Percentiles rank a stretch among this genome's conserved stretches.
These are phyloP conservation scores for Butorides virescens DNA, from an alignment of 2,113 vertebrate species.

Conservation along the genomic window DNA sequence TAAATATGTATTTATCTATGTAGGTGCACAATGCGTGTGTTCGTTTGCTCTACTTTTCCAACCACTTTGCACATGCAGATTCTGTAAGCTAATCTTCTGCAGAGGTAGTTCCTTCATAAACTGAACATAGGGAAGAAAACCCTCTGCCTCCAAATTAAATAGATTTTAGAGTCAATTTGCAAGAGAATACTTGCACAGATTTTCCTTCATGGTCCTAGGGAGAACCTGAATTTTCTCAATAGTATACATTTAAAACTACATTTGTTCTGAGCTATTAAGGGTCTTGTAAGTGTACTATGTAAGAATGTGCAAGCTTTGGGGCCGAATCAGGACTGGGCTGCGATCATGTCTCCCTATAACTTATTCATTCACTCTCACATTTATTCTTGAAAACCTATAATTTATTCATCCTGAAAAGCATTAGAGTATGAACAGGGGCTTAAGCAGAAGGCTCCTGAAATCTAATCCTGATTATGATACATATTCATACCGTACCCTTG, in stretches of 20 bases:
- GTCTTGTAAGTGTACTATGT: background rate
- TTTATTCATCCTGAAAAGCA: slow-evolving; percentile 43
- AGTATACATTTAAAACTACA: background rate
- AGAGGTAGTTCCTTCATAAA: background rate
- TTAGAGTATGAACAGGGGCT: background rate
- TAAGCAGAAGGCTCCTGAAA: background rate
- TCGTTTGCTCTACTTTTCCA: background rate
- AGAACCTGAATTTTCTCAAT: background rate
- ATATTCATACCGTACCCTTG: background rate
- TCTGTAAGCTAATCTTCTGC: background rate
- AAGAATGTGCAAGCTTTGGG: background rate
- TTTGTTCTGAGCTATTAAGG: background rate
- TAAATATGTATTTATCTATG: background rate
- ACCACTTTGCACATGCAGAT: background rate
- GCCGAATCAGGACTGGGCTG: background rate
- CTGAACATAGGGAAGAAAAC: background rate
- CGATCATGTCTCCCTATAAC: background rate
- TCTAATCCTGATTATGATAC: background rate
- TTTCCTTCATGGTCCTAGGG: background rate
- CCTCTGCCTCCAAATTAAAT: background rate
- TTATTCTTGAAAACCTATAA: slow-evolving; percentile 17
- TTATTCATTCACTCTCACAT: slow-evolving; percentile 21
- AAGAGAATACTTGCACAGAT: background rate
- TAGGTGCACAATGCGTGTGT: background rate
- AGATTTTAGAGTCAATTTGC: background rate